Evolutionary conservation across 2,113 vertebrate species (phyloP).

Genomic region (Sander vitreus): DNA sequence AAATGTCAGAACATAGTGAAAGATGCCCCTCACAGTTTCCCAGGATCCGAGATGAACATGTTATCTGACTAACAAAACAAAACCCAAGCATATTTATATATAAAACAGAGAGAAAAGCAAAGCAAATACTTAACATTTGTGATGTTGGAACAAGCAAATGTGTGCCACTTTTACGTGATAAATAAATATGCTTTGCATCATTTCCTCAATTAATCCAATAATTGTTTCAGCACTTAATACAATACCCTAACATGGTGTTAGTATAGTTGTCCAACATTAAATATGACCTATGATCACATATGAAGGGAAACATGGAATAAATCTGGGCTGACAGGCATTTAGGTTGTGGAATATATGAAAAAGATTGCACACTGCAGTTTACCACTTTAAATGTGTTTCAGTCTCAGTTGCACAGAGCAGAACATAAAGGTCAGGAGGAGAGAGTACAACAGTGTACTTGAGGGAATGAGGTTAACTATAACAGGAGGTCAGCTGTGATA

Average conservation of each 20-base stretch:
- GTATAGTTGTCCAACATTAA: not conserved
- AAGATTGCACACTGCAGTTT: not conserved
- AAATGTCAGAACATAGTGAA: not conserved
- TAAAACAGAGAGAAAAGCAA: not conserved
- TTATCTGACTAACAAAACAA: not conserved
- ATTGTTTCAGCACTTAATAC: not conserved
- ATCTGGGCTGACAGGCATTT: not conserved
- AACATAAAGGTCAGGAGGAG: slow-evolving; percentile 39
- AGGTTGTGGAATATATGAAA: not conserved
- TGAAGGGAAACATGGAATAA: not conserved
- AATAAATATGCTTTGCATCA: not conserved
- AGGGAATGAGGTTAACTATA: slow-evolving; percentile 41
- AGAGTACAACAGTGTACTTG: slow-evolving; percentile 8
- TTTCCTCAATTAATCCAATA: not conserved
- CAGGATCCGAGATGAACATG: not conserved
- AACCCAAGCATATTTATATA: not conserved
- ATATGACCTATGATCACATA: not conserved
- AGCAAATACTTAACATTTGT: not conserved
- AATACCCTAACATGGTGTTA: not conserved
- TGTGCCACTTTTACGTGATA: not conserved
- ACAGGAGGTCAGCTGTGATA: slow-evolving; percentile 50
- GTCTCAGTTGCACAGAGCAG: slow-evolving; percentile 41
- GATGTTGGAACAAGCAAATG: not conserved
- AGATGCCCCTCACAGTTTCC: not conserved
- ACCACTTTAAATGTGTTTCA: not conserved